Evolutionary conservation across 2,113 vertebrate genomes (phyloP), one percentile per base, ranked within the genome.

Genomic region (Corythaixoides concolor): DNA sequence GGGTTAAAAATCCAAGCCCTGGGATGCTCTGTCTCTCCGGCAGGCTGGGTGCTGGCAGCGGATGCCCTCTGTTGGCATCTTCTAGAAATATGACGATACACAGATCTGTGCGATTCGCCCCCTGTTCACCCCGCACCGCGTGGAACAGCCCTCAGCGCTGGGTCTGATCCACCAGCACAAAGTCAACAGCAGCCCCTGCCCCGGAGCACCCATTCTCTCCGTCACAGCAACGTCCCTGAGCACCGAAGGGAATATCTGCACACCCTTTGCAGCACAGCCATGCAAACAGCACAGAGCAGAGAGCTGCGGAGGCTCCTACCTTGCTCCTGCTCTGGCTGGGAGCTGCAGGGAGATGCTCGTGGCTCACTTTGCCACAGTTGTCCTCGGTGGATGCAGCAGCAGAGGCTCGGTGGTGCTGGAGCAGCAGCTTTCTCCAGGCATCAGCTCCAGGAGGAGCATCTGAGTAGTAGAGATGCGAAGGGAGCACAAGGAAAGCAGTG

Each of bases 51-150:
- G 82, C 94, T 74, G 85, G 83, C 90, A 92, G 95, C 91, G 92
- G 97, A 98, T 97, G 98, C 98, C 98, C 98, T 98, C 98, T 98
- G 97, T 98, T 98, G 98, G 98, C 97, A 95, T 64, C 89, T 97
- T 92, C 75, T 81, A 97, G 98, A 53, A 98, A 94, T 35, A 91
- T 14, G 81, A 92, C 92, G 95, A 76, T 73, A 80, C 84, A 0
- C 53, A 0, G 16, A 11, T 15, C 59, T 11, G 1, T 2, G 50
- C 12, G 1, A 24, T 20, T 41, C 6, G 1, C 53, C 41, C 56
- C 1, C 66, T 3, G 20, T n/a, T 70, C 20, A 13, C 21, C 27
- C 82, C 2, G 26, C 0, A 4, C 27, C 4, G 11, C 2, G 4
- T 7, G 23, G 76, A 84, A 12, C 37, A 23, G 45, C 70, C n/a